These are phyloP conservation scores for Megalurothrips usitatus DNA, from an alignment of 2,888 invertebrate species.

Conservation along the genomic window DNA sequence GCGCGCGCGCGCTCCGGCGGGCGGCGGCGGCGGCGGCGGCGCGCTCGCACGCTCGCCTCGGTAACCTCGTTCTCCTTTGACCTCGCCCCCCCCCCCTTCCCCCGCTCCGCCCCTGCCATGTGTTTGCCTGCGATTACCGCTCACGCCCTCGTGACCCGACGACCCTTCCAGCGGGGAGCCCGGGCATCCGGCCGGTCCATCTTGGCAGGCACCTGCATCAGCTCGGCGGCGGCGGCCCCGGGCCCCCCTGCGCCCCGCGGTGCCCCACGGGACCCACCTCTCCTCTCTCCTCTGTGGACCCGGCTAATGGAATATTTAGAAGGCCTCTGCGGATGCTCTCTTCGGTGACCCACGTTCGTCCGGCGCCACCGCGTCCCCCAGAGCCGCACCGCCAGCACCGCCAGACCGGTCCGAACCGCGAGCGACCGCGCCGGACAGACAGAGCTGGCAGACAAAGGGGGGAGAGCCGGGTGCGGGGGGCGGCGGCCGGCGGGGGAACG, in stretches of 20 bases:
- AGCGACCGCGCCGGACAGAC: too few species aligned
- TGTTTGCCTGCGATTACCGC: constrained; percentile 14
- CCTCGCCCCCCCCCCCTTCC: neutral
- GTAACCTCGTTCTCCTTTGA: constrained; percentile 20
- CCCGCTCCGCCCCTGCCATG: neutral
- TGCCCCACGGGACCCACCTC: too few species aligned
- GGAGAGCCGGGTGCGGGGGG: too few species aligned
- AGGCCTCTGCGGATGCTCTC: neutral
- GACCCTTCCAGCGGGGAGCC: too few species aligned
- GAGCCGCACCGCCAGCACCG: too few species aligned
- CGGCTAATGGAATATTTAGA: neutral
- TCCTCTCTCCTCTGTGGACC: neutral
- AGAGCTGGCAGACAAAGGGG: too few species aligned
- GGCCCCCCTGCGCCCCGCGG: neutral
- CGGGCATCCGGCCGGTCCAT: too few species aligned
- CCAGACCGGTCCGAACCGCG: too few species aligned
- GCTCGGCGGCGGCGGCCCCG: too few species aligned
- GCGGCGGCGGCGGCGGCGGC: neutral
- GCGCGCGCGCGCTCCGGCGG: neutral
- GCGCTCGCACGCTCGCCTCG: constrained; percentile 5
- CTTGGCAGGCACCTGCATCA: too few species aligned
- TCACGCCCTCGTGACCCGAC: neutral
- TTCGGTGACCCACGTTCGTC: too few species aligned
- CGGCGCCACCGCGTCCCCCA: too few species aligned
- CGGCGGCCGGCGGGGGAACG: neutral